phyloP scores from a whole-genome alignment of 2,797 vertebrate genomes.

The Catamblyrhynchus diadema region DNA sequence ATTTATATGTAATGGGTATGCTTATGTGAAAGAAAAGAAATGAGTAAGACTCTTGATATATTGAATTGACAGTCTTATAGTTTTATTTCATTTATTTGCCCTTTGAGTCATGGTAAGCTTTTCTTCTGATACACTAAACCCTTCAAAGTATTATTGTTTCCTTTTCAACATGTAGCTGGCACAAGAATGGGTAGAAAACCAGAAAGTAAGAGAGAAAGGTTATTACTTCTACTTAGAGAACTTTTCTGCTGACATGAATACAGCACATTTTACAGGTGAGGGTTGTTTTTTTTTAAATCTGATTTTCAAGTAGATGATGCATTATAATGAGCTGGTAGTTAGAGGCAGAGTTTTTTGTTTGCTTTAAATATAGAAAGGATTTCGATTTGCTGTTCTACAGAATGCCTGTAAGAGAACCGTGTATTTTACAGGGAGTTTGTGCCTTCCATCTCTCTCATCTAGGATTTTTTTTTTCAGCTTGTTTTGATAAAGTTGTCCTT shows the following conservation, averaged over 20 bases:
- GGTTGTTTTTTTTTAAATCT: background rate
- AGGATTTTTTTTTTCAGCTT: background rate
- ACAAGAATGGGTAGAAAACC: slow-evolving; percentile 74
- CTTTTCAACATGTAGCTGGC: slow-evolving; percentile 67
- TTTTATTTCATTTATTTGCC: background rate
- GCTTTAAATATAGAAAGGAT: background rate
- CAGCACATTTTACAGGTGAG: slow-evolving; percentile 78
- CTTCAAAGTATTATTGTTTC: slow-evolving; percentile 13
- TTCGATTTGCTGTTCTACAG: background rate
- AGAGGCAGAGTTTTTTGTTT: background rate
- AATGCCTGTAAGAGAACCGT: fast-evolving
- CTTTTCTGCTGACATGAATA: slow-evolving; percentile 67
- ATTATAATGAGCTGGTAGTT: background rate
- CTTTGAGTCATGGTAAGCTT: background rate
- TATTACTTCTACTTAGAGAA: slow-evolving; percentile 68
- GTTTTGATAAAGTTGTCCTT: background rate
- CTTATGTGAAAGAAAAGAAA: background rate
- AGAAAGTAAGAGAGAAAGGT: slow-evolving; percentile 42
- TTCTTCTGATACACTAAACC: background rate
- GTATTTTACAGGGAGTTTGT: background rate
- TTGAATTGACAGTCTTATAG: background rate
- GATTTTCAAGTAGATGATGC: background rate
- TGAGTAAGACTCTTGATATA: background rate
- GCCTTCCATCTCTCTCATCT: background rate
- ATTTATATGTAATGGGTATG: background rate